Percentiles rank a stretch among this genome's conserved stretches.
Evolutionary conservation across 2,888 invertebrate genomes (phyloP).

Genomic region (Macropis europaea): DNA sequence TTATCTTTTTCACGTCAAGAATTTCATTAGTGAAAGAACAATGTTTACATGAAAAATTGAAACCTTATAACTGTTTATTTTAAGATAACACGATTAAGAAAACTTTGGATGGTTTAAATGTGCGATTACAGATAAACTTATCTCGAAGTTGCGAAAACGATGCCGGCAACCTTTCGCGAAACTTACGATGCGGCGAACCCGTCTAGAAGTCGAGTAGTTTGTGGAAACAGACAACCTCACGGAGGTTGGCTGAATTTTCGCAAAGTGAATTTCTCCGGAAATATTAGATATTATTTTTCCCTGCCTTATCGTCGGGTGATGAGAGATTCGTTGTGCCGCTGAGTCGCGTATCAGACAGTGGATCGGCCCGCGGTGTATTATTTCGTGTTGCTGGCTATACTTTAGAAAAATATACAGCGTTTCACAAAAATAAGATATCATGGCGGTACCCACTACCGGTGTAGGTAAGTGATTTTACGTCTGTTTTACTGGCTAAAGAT

Average conservation of each 20-base stretch:
- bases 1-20: no score
- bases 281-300: conserved; percentile 62
- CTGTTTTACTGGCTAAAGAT: conserved; percentile 36
- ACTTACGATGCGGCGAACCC: conserved; percentile 21
- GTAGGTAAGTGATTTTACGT: conserved; percentile 86
- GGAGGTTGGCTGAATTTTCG: conserved; percentile 72
- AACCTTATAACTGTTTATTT: neutral
- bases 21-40: no score
- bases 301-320: conserved; percentile 53
- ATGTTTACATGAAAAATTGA: neutral
- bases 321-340: conserved; percentile 51
- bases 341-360: conserved; percentile 29
- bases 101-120: neutral
- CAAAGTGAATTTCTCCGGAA: conserved; percentile 67
- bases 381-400: conserved; percentile 40
- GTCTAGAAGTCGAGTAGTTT: conserved; percentile 58
- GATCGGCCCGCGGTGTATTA: conserved; percentile 24
- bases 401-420: conserved; percentile 67
- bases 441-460: conserved; percentile 95
- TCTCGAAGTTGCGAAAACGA: conserved; percentile 8
- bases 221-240: conserved; percentile 69
- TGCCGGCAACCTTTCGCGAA: neutral
- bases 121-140: conserved; percentile 5
- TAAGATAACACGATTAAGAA: neutral
- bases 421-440: conserved; percentile 80